A percentile compares a stretch with the other conserved stretches of the same genome.
phyloP scores from a whole-genome alignment of 1,140 invertebrate species.

The Epicauta chinensis region DNA sequence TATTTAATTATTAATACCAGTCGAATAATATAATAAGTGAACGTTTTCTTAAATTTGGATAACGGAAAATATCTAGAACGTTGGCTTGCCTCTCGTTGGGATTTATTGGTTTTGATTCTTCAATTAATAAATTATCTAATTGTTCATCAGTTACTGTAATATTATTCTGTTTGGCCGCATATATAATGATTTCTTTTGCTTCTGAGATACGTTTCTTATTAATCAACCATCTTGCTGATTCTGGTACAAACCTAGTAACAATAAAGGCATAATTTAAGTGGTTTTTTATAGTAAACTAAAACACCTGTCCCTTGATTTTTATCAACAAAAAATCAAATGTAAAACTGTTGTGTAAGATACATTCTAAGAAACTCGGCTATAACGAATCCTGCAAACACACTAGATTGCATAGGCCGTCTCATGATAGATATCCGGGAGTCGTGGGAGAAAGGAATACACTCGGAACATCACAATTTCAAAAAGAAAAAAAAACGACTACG shows the following conservation, averaged over 20 bases:
- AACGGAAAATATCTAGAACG: slow-evolving; percentile 62
- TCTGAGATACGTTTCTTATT: slow-evolving; percentile 66
- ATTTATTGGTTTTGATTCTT: slow-evolving; percentile 36
- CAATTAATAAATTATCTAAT: slow-evolving; percentile 48
- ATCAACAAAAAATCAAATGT: too few relatives aligned
- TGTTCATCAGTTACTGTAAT: slow-evolving; percentile 51
- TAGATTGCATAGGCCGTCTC: too few relatives aligned
- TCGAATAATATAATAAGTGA: slow-evolving; percentile 70
- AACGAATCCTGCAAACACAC: too few relatives aligned
- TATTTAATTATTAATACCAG: slow-evolving; percentile 50
- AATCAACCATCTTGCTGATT: slow-evolving; percentile 75
- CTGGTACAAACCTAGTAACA: slow-evolving; percentile 68
- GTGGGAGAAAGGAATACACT: too few relatives aligned
- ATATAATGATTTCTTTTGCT: slow-evolving; percentile 61
- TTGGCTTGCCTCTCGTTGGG: slow-evolving; percentile 46
- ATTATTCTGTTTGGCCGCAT: slow-evolving; percentile 62
- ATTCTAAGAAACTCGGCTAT: too few relatives aligned
- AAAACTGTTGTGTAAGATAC: too few relatives aligned
- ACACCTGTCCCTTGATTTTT: too few relatives aligned
- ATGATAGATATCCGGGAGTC: too few relatives aligned
- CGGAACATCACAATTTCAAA: too few relatives aligned
- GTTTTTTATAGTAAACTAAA: too few relatives aligned
- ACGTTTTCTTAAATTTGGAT: slow-evolving; percentile 63
- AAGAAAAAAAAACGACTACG: too few relatives aligned
- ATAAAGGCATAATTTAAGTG: background rate